These are phyloP conservation scores for Trachymyrmex cornetzi DNA, from an alignment of 1,140 invertebrate genomes.

Conservation along the genomic window DNA sequence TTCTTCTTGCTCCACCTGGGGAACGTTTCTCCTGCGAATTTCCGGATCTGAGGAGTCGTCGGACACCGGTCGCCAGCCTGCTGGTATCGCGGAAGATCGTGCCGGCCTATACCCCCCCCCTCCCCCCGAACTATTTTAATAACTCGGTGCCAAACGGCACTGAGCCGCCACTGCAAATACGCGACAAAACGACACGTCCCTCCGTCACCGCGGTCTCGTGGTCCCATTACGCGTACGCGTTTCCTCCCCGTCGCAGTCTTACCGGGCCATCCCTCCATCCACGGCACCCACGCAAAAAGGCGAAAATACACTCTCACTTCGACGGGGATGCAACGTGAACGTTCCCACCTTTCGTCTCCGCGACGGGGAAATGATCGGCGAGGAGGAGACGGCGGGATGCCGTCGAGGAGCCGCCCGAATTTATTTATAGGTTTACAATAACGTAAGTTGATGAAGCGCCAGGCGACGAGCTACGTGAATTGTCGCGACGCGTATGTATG, in stretches of 20 bases:
- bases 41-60: not conserved
- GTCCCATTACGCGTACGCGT: not conserved
- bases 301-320: slow-evolving; percentile 67
- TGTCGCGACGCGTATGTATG: slow-evolving; percentile 64
- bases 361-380: slow-evolving; percentile 20
- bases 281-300: slow-evolving; percentile 51
- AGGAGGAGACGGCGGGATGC: not conserved
- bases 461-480: slow-evolving; percentile 72
- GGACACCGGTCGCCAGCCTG: not conserved
- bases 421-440: slow-evolving; percentile 84
- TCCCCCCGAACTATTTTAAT: slow-evolving; percentile 46
- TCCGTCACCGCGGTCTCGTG: not conserved
- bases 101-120: slow-evolving; percentile 16
- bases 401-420: slow-evolving; percentile 42
- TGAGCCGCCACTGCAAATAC: slow-evolving; percentile 49
- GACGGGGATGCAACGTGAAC: slow-evolving; percentile 62
- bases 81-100: slow-evolving; percentile 39
- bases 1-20: not conserved
- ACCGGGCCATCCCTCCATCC: slow-evolving; percentile 51
- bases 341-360: not conserved
- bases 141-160: slow-evolving; percentile 51
- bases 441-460: slow-evolving; percentile 81
- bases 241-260: slow-evolving; percentile 7
- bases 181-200: slow-evolving; percentile 56
- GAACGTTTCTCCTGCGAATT: not conserved